A percentile compares a stretch with the other conserved stretches of the same genome.
phyloP scores from a whole-genome alignment of 2,113 vertebrate species.

The Phaethon lepturus region DNA sequence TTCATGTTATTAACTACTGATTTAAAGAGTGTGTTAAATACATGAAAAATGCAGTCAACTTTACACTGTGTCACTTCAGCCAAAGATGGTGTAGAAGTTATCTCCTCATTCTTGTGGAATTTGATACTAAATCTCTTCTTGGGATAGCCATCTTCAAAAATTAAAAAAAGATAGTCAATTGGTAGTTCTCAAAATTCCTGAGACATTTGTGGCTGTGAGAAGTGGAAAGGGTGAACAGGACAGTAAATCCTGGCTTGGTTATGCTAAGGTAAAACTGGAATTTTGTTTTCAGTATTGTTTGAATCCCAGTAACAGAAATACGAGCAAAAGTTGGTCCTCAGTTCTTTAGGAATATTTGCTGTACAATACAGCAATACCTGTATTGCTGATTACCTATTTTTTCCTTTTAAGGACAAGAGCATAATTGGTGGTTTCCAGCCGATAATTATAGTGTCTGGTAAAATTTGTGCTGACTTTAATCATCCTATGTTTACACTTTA shows the following conservation, averaged over 20 bases:
- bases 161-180: not conserved
- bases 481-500: not conserved
- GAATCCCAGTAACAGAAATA: not conserved
- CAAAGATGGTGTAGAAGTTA: not conserved
- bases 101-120: not conserved
- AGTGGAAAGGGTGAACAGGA: not conserved
- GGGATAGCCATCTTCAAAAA: not conserved
- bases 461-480: not conserved
- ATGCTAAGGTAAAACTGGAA: not conserved
- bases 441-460: not conserved
- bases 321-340: not conserved
- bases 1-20: not conserved
- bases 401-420: not conserved
- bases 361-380: no score
- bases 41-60: not conserved
- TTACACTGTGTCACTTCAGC: not conserved
- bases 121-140: not conserved
- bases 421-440: not conserved
- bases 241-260: not conserved
- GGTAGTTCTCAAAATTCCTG: not conserved
- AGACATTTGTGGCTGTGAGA: not conserved
- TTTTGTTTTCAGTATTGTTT: not conserved
- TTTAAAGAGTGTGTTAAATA: not conserved
- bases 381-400: not conserved
- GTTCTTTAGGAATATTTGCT: not conserved